phyloP scores from a whole-genome alignment of 2,888 invertebrate genomes.

The Napeogenes inachia region DNA sequence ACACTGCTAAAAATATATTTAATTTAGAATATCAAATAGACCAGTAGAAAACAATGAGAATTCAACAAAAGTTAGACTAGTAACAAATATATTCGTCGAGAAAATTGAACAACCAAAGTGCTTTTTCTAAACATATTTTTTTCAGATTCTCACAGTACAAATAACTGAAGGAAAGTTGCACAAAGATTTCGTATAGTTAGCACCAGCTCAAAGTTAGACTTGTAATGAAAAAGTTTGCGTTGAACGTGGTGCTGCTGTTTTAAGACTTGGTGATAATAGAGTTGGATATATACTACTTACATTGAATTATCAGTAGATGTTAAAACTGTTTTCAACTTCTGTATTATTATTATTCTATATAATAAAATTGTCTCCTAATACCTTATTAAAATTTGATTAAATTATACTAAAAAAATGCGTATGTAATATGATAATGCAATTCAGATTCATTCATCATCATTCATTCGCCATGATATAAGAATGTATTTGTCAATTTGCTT shows the following conservation, averaged over 20 bases:
- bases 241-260: slow-evolving; percentile 4
- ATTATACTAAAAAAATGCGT: too few relatives aligned
- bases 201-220: slow-evolving; percentile 33
- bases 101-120: not conserved
- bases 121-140: slow-evolving; percentile 1
- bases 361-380: not conserved
- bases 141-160: slow-evolving; percentile 4
- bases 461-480: too few relatives aligned
- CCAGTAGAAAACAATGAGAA: not conserved
- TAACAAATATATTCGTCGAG: not conserved
- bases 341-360: not conserved
- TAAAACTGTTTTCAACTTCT: not conserved
- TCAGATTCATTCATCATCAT: too few relatives aligned
- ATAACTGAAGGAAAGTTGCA: slow-evolving; percentile 1
- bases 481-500: too few relatives aligned
- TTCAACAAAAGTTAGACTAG: not conserved
- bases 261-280: slow-evolving; percentile 6
- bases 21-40: too few relatives aligned
- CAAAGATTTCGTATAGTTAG: slow-evolving; percentile 13
- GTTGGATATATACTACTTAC: not conserved
- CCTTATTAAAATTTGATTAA: too few relatives aligned
- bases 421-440: too few relatives aligned
- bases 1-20: too few relatives aligned
- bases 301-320: not conserved
- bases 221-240: slow-evolving; percentile 49